Percentiles rank a stretch among this genome's conserved stretches.
These are phyloP conservation scores for Alectoris magna DNA, from an alignment of 2,797 vertebrate species.

Conservation along the genomic window DNA sequence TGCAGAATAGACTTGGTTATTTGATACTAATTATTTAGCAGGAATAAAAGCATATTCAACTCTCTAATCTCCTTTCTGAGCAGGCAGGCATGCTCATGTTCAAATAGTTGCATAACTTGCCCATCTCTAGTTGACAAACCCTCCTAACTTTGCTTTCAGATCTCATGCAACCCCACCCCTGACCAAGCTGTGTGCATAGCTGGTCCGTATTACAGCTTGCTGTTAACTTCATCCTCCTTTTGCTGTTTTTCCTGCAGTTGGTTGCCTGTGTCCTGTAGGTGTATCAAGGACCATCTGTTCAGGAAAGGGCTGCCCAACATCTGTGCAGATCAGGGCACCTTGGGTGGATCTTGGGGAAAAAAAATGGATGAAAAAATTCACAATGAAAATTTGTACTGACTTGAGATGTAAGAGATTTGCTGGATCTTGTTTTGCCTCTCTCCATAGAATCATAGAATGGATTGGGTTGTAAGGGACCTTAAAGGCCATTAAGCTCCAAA, in stretches of 20 bases:
- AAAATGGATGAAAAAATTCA: not conserved
- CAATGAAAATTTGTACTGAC: not conserved
- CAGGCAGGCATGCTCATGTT: constrained; percentile 70
- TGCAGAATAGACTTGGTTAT: constrained; percentile 41
- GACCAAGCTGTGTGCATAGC: not conserved
- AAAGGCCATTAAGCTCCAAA: too few species aligned
- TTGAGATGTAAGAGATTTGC: not conserved
- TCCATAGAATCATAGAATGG: too few species aligned
- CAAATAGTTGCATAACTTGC: constrained; percentile 61
- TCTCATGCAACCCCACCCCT: not conserved
- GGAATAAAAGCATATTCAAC: constrained; percentile 35
- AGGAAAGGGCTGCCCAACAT: not conserved
- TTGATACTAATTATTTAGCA: constrained; percentile 59
- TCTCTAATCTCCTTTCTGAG: constrained; percentile 51
- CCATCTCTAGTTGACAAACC: constrained; percentile 55
- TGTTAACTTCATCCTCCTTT: not conserved
- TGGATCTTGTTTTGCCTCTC: not conserved
- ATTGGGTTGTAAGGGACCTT: too few species aligned
- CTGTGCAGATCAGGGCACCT: not conserved
- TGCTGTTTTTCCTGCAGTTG: not conserved
- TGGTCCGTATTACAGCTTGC: not conserved
- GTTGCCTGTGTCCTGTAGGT: not conserved
- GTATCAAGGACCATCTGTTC: not conserved
- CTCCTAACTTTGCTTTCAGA: constrained; percentile 39
- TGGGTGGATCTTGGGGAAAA: not conserved